These are phyloP conservation scores for Allobates femoralis DNA, from an alignment of 2,797 vertebrate genomes.

Conservation along the genomic window DNA sequence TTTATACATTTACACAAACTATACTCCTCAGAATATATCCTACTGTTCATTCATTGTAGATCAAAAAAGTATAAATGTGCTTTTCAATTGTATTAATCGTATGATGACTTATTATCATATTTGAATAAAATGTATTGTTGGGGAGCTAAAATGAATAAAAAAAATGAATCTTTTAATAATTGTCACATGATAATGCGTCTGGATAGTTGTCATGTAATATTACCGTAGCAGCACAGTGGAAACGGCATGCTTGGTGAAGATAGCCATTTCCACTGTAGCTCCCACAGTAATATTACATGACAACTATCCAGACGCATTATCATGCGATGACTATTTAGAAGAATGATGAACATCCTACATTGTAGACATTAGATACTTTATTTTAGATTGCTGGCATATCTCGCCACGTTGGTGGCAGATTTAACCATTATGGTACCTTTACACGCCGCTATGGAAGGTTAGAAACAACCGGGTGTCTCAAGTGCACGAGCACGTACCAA, in stretches of 20 bases:
- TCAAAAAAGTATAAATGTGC: not conserved
- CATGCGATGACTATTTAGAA: too few species aligned
- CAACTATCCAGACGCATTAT: not conserved
- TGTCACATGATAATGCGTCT: not conserved
- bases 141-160: not conserved
- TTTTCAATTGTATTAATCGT: not conserved
- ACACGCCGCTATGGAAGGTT: too few species aligned
- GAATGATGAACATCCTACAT: too few species aligned
- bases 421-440: too few species aligned
- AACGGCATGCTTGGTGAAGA: not conserved
- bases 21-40: not conserved
- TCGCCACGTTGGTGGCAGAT: too few species aligned
- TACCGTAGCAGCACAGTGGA: not conserved
- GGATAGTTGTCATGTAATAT: not conserved
- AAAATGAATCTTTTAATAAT: not conserved
- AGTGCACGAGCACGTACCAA: too few species aligned
- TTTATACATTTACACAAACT: slow-evolving; percentile 9
- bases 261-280: not conserved
- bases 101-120: not conserved
- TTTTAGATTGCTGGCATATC: too few species aligned
- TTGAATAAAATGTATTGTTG: not conserved
- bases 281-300: not conserved
- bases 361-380: too few species aligned
- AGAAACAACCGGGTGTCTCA: too few species aligned
- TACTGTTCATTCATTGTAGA: not conserved